Evolutionary conservation across 2,888 invertebrate genomes (phyloP).

Genomic region (Drosophila subsilvestris): DNA sequence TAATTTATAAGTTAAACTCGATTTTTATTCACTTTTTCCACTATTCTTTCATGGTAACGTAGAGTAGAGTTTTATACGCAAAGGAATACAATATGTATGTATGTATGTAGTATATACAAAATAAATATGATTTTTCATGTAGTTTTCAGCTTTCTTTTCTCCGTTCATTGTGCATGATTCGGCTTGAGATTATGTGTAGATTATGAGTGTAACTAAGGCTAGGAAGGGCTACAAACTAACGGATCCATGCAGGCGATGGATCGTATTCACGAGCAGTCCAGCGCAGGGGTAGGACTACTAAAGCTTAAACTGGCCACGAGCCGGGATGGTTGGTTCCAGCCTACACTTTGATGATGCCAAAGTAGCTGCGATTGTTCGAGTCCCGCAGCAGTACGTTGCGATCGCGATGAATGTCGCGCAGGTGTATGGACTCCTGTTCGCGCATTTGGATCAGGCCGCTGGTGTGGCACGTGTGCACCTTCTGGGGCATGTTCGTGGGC

Average conservation of each 20-base stretch:
- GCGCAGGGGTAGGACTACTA: slow-evolving; percentile 23
- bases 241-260: slow-evolving; percentile 37
- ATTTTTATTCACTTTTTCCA: slow-evolving; percentile 33
- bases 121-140: slow-evolving; percentile 38
- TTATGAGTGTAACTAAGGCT: slow-evolving; percentile 37
- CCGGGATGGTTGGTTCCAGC: background rate
- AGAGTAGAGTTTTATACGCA: slow-evolving; percentile 13
- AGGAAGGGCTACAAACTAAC: slow-evolving; percentile 33
- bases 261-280: slow-evolving; percentile 36
- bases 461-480: slow-evolving; percentile 91
- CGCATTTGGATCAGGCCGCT: slow-evolving; percentile 87
- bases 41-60: slow-evolving; percentile 10
- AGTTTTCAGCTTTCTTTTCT: background rate
- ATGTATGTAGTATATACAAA: no score
- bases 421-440: slow-evolving; percentile 87
- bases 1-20: slow-evolving; percentile 13
- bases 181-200: slow-evolving; percentile 31
- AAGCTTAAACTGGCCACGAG: slow-evolving; percentile 43
- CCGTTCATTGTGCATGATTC: slow-evolving; percentile 13
- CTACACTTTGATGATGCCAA: slow-evolving; percentile 88
- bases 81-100: slow-evolving; percentile 10
- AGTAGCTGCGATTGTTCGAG: slow-evolving; percentile 91
- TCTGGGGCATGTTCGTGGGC: slow-evolving; percentile 85
- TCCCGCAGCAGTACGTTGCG: slow-evolving; percentile 84
- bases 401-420: slow-evolving; percentile 87